Evolutionary conservation across 2,113 vertebrate species (phyloP).

Genomic region (Tringa solitaria): DNA sequence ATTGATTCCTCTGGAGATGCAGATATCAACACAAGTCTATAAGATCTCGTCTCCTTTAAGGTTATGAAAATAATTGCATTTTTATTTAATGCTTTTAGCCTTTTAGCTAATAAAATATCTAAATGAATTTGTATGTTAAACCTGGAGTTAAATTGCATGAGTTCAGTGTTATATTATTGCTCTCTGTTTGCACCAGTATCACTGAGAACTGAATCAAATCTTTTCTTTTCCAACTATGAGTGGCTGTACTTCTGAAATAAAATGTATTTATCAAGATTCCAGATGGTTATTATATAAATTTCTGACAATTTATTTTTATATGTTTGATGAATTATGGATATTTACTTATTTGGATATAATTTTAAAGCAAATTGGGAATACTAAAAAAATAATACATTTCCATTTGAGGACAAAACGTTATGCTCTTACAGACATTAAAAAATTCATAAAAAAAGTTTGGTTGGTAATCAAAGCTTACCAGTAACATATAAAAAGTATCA

Average conservation of each 20-base stretch:
- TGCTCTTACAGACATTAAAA: not conserved
- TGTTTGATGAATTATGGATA: not conserved
- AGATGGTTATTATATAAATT: not conserved
- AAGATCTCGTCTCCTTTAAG: slow-evolving; percentile 58
- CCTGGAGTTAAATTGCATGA: slow-evolving; percentile 32
- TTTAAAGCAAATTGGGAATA: not conserved
- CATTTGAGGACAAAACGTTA: not conserved
- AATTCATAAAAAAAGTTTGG: not conserved
- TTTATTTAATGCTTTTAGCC: slow-evolving; percentile 50
- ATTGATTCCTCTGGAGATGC: slow-evolving; percentile 77
- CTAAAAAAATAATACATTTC: not conserved
- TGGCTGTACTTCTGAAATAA: slow-evolving; percentile 11
- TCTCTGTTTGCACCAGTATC: not conserved
- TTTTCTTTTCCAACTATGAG: not conserved
- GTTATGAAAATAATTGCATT: slow-evolving; percentile 66
- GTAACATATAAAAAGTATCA: not conserved
- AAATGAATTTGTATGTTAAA: slow-evolving; percentile 59
- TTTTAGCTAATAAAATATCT: slow-evolving; percentile 45
- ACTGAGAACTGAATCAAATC: not conserved
- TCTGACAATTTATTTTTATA: not conserved
- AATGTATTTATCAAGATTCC: not conserved
- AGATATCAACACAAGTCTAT: slow-evolving; percentile 50
- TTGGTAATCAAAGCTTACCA: not conserved
- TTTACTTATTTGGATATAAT: slow-evolving; percentile 1
- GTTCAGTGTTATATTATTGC: not conserved